These are phyloP conservation scores for Lateolabrax maculatus DNA, from an alignment of 2,797 vertebrate genomes.

Conservation along the genomic window DNA sequence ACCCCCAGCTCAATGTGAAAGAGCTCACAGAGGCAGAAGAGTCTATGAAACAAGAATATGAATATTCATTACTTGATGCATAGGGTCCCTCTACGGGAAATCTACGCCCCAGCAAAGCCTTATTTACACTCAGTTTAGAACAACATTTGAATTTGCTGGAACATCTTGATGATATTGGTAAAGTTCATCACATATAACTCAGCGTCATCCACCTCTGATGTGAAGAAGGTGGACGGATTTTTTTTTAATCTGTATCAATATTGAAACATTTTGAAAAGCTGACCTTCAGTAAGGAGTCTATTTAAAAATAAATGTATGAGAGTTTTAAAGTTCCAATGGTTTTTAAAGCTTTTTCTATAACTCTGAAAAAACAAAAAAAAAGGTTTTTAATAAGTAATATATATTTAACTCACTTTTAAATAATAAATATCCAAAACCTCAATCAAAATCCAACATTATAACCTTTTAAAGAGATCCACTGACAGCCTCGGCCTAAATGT, in stretches of 20 bases:
- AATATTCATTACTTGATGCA: constrained; percentile 55
- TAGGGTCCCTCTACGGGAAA: constrained; percentile 29
- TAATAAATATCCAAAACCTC: not conserved
- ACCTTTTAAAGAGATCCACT: not conserved
- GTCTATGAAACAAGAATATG: constrained; percentile 47
- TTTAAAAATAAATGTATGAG: too few species aligned
- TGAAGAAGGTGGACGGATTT: not conserved
- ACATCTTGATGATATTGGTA: constrained; percentile 1
- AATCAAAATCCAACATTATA: not conserved
- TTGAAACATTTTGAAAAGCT: constrained; percentile 12
- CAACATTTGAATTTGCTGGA: constrained; percentile 18
- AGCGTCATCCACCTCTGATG: not conserved
- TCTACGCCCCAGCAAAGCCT: not conserved
- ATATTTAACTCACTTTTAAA: constrained; percentile 1
- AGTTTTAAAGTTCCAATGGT: too few species aligned
- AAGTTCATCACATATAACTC: not conserved
- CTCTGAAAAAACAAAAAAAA: too few species aligned
- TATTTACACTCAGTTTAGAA: constrained; percentile 35
- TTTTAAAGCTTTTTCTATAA: too few species aligned
- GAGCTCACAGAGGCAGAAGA: constrained; percentile 53
- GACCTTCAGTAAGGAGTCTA: too few species aligned
- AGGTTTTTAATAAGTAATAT: not conserved
- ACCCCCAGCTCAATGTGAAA: constrained; percentile 56
- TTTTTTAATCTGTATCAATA: not conserved
- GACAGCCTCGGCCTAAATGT: constrained; percentile 28